Evolutionary conservation across 2,888 invertebrate species (phyloP), one percentile per base, ranked within the genome.

Genomic region (Netelia fuscicornis): DNA sequence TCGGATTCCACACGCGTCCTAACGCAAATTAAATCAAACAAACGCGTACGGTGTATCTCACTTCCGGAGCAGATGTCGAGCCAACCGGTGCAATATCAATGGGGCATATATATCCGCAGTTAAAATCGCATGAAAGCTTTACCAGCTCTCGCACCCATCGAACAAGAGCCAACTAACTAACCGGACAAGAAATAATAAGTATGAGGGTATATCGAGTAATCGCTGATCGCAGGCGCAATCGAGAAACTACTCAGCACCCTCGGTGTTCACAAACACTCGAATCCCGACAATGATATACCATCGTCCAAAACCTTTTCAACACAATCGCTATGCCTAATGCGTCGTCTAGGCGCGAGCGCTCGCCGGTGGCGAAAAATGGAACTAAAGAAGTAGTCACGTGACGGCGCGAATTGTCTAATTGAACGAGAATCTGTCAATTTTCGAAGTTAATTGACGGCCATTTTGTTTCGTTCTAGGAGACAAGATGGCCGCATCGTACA

Each of bases 51-150:
- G 20, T 56, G 62, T 44, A 71, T 72, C 67, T 44, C 87, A 88
- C 88, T 91, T 90, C 89, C 90, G 89, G 88, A 89, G 90, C 92
- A 92, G 91, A 91, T 92, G 92, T 91, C 86, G 87, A 89, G 85
- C 75, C 75, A 20, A 62, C 44, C 6, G 54, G 54, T 81, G 56
- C 56, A 84, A 75, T 67, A 80, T 79, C 82, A 82, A 82, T 76
- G 60, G 79, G 37, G 37, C 8, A 37, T 48, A 72, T 72, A 79
- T 76, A 79, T 76, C 79, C 79, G 75, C 76, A 54, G 82, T 74
- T 85, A 76, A 80, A 82, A 82, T 65, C 79, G 75, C 85, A 76
- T 71, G 25, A 79, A 67, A 79, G 76, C 75, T 48, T 82, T 82
- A 85, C 75, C 70, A 79, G 81, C 68, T 71, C 62, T 17, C 20